phyloP scores from a whole-genome alignment of 2,888 invertebrate genomes.

The Drosophila stalkeri region DNA sequence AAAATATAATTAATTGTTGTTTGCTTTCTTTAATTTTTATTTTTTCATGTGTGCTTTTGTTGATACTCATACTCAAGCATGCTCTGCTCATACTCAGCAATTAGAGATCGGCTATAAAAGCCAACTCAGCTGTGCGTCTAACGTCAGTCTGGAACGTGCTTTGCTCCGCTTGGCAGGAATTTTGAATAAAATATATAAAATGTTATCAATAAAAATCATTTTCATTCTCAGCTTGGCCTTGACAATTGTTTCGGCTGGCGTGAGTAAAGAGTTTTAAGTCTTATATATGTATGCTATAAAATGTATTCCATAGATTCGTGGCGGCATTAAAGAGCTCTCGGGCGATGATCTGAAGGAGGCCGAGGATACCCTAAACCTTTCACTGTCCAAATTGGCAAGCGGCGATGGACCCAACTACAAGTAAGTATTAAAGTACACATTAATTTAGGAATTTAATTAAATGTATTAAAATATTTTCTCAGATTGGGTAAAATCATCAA shows the following conservation, averaged over 20 bases:
- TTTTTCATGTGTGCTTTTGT: too few species aligned
- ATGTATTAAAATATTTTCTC: not conserved
- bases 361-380: not conserved
- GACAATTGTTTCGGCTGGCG: constrained; percentile 29
- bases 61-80: too few species aligned
- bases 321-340: not conserved
- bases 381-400: not conserved
- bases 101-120: constrained; percentile 47
- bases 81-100: not conserved
- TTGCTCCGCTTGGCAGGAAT: not conserved
- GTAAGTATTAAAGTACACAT: constrained; percentile 25
- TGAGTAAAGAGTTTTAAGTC: constrained; percentile 10
- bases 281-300: not conserved
- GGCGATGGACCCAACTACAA: constrained; percentile 17
- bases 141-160: constrained; percentile 28
- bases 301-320: not conserved
- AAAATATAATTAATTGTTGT: too few species aligned
- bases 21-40: too few species aligned
- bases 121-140: not conserved
- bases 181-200: constrained; percentile 24
- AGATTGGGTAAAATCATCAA: constrained; percentile 66
- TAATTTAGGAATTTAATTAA: too few species aligned
- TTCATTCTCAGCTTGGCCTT: constrained; percentile 49
- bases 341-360: constrained; percentile 1
- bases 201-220: constrained; percentile 49